Evolutionary conservation across 2,113 vertebrate genomes (phyloP).

Genomic region (Pardalotus punctatus): DNA sequence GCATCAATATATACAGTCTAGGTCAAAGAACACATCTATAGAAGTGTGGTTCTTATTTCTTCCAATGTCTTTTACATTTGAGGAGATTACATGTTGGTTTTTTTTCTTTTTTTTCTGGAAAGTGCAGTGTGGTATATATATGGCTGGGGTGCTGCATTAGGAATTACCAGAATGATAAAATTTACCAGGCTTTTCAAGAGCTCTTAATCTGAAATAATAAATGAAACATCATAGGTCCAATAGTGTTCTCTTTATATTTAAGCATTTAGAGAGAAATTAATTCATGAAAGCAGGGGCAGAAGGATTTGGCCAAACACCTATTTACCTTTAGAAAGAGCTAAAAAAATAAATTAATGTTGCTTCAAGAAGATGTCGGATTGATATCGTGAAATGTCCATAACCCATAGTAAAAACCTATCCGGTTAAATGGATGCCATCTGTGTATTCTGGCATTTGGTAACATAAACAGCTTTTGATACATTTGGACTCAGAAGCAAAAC

Average conservation of each 20-base stretch:
- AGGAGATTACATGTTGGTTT: neutral
- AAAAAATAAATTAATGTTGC: neutral
- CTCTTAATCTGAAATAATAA: neutral
- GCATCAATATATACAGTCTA: neutral
- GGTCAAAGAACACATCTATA: neutral
- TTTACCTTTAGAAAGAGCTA: neutral
- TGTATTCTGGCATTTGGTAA: neutral
- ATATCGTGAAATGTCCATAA: neutral
- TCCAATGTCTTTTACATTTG: neutral
- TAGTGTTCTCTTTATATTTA: neutral
- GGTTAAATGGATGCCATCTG: constrained; percentile 17
- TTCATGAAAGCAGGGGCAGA: neutral
- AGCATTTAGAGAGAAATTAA: neutral
- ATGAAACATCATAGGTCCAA: neutral
- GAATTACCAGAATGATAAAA: neutral
- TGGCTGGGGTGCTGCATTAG: neutral
- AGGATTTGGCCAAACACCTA: neutral
- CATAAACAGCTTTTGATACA: constrained; percentile 17
- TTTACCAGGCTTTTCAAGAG: neutral
- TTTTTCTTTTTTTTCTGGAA: neutral
- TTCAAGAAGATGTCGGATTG: neutral
- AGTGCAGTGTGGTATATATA: neutral
- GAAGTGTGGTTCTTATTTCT: neutral
- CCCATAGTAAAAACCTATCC: neutral
- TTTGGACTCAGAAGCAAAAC: neutral